Evolutionary conservation across 2,797 vertebrate genomes (phyloP).

Genomic region (Anolis apletophallus): DNA sequence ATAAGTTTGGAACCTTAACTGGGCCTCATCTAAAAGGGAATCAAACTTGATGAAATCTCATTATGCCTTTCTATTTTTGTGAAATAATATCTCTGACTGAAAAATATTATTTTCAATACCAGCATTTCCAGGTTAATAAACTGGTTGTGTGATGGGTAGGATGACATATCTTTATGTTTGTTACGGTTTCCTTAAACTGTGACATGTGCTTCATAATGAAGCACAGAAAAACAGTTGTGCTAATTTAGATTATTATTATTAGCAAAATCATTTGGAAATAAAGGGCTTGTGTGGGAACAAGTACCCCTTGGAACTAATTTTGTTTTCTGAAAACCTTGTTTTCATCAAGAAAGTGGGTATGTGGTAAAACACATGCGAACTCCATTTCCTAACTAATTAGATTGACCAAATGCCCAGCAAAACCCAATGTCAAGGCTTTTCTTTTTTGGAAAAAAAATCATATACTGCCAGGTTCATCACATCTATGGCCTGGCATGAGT

Average conservation of each 20-base stretch:
- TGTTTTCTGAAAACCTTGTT: background rate
- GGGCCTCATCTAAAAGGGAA: background rate
- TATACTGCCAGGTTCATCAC: background rate
- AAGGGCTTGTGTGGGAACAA: background rate
- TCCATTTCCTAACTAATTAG: background rate
- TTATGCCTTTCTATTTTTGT: background rate
- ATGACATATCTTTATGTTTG: background rate
- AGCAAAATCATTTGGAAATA: slow-evolving; percentile 1
- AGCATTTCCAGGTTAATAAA: background rate
- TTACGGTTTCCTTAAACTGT: slow-evolving; percentile 34
- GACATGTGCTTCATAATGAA: slow-evolving; percentile 24
- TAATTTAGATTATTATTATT: background rate
- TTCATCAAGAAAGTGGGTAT: slow-evolving; percentile 7
- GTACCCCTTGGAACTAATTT: slow-evolving; percentile 2
- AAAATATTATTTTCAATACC: background rate
- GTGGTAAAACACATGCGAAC: background rate
- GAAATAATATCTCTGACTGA: background rate
- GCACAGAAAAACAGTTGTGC: slow-evolving; percentile 4
- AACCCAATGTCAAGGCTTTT: background rate
- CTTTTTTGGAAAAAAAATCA: no score
- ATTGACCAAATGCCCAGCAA: background rate
- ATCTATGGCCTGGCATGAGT: background rate
- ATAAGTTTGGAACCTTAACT: background rate
- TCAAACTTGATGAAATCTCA: background rate
- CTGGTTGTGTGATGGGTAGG: background rate